A percentile compares a stretch with the other conserved stretches of the same genome.
Conservation (phyloP, 2,888 invertebrate genomes). For the Venusia cambrica region DNA sequence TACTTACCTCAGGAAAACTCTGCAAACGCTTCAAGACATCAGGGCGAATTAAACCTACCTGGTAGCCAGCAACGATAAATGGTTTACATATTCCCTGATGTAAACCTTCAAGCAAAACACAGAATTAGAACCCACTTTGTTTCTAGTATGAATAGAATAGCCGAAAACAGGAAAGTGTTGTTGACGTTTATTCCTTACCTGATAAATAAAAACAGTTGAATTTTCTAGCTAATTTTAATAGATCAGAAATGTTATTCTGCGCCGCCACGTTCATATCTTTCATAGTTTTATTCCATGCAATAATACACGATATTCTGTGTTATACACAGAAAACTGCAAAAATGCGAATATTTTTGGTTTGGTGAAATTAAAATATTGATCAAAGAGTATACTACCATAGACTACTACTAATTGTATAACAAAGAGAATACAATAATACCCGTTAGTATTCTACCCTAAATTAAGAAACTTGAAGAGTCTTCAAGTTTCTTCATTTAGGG, state of each 20-base stretch:
- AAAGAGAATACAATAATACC: too few relatives aligned
- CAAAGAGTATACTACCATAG: too few relatives aligned
- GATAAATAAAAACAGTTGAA: conserved; percentile 94
- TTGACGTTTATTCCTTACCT: conserved; percentile 84
- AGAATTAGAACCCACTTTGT: conserved; percentile 26
- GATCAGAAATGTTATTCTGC: conserved; percentile 71
- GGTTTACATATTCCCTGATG: conserved; percentile 90
- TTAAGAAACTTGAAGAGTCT: too few relatives aligned
- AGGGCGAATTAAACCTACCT: conserved; percentile 92
- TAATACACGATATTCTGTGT: conserved; percentile 12
- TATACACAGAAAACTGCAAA: conserved; percentile 22
- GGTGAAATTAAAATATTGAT: conserved; percentile 26
- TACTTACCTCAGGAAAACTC: conserved; percentile 88
- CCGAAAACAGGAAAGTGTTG: conserved; percentile 18
- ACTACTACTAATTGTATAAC: too few relatives aligned
- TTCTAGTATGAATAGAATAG: conserved; percentile 6
- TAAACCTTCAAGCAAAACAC: conserved; percentile 80
- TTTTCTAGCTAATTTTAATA: conserved; percentile 90
- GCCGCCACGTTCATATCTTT: conserved; percentile 73
- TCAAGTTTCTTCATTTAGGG: conserved; percentile 16
- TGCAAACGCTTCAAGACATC: conserved; percentile 91
- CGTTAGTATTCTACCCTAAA: too few relatives aligned
- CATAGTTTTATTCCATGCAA: conserved; percentile 61
- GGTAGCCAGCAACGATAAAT: conserved; percentile 93
- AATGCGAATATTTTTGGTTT: conserved; percentile 22